Evolutionary conservation across 2,113 vertebrate genomes (phyloP).

Genomic region (human): DNA sequence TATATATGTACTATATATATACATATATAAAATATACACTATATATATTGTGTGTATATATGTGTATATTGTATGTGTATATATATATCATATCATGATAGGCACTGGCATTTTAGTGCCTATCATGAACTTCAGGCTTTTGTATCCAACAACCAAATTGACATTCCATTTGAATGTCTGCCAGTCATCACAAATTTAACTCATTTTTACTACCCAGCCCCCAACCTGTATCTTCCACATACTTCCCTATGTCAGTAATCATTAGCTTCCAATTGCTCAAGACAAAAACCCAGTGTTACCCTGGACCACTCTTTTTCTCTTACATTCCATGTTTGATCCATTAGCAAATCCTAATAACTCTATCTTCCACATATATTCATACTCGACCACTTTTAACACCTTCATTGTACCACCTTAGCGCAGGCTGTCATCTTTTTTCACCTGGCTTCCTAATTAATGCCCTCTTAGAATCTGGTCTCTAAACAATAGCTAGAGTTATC

Average conservation of each 20-base stretch:
- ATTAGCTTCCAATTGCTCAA: neutral
- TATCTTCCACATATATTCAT: neutral
- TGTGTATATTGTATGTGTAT: too few relatives aligned
- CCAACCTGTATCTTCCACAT: neutral
- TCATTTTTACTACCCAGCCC: neutral
- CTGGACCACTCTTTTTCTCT: neutral
- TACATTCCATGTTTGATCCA: neutral
- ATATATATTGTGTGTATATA: too few relatives aligned
- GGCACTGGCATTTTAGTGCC: neutral
- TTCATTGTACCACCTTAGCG: neutral
- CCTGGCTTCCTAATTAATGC: neutral
- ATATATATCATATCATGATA: neutral
- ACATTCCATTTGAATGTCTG: neutral
- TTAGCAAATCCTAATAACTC: neutral
- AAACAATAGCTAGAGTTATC: neutral
- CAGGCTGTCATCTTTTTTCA: neutral
- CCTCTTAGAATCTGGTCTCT: neutral
- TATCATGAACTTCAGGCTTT: neutral
- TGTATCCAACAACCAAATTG: neutral
- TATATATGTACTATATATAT: too few relatives aligned
- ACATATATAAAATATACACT: too few relatives aligned
- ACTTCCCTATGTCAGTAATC: neutral
- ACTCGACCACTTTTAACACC: neutral
- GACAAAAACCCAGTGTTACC: neutral
- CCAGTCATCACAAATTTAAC: neutral